phyloP scores from a whole-genome alignment of 2,888 invertebrate genomes.

The Caenorhabditis sulstoni region DNA sequence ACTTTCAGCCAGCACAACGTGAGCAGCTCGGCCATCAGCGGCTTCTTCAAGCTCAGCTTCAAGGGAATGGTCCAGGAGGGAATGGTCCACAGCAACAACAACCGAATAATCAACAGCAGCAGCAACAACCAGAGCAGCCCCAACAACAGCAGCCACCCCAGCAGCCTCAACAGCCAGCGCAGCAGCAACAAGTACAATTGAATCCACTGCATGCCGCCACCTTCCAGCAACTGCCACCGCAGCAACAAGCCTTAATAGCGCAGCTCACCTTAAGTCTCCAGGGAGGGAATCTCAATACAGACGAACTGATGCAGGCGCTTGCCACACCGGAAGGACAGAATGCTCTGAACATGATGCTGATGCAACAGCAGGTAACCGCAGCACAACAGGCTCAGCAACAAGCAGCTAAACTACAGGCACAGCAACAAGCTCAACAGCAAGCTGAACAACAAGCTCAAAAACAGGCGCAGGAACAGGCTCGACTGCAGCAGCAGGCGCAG shows the following conservation, averaged over 20 bases:
- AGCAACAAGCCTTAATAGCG: too few species aligned
- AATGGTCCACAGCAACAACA: conserved; percentile 7
- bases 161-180: conserved; percentile 21
- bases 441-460: neutral
- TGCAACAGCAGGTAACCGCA: conserved; percentile 33
- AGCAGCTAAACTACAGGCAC: conserved; percentile 2
- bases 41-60: conserved; percentile 33
- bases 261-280: too few species aligned
- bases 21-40: conserved; percentile 38
- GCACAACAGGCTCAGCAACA: conserved; percentile 14
- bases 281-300: neutral
- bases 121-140: conserved; percentile 24
- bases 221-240: conserved; percentile 25
- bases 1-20: conserved; percentile 37
- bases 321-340: conserved; percentile 1
- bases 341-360: conserved; percentile 13
- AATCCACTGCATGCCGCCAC: too few species aligned
- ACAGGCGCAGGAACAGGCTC: conserved; percentile 19
- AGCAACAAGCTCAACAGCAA: neutral
- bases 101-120: conserved; percentile 11
- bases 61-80: conserved; percentile 42
- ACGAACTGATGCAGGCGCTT: conserved; percentile 12
- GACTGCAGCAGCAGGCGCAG: conserved; percentile 15
- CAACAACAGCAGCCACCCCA: conserved; percentile 29
- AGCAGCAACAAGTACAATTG: conserved; percentile 7